Conservation (phyloP, 2,888 invertebrate species). For the Orthosia gothica region DNA sequence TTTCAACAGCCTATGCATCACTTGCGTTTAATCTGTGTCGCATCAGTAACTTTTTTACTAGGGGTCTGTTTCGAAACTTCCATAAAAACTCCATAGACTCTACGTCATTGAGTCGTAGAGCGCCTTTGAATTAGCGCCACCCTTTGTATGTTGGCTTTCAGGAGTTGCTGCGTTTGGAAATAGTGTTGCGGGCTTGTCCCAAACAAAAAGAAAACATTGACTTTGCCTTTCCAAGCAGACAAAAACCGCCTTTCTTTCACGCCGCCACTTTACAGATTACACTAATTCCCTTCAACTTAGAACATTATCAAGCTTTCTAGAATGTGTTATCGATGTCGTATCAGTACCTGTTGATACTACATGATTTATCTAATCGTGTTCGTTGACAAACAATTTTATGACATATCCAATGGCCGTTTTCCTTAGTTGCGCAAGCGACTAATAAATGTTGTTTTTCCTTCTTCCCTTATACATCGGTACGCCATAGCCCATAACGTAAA, state of each 20-base stretch:
- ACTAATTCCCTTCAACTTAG: slow-evolving; percentile 2
- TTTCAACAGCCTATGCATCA: too few relatives aligned
- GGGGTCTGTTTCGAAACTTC: too few relatives aligned
- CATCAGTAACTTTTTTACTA: too few relatives aligned
- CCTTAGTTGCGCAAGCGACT: slow-evolving; percentile 23
- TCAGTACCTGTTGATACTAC: slow-evolving; percentile 35
- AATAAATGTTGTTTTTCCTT: slow-evolving; percentile 8
- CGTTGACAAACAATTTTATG: slow-evolving; percentile 33
- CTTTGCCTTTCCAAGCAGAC: background rate
- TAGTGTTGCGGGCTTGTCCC: too few relatives aligned
- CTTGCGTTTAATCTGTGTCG: too few relatives aligned
- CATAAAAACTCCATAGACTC: too few relatives aligned
- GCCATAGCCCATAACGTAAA: background rate
- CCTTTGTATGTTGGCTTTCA: too few relatives aligned
- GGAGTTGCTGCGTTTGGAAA: too few relatives aligned
- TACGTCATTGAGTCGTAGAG: too few relatives aligned
- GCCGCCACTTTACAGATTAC: background rate
- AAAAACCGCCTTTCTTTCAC: background rate
- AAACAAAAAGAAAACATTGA: too few relatives aligned
- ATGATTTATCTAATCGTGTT: slow-evolving; percentile 46
- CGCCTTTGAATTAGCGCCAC: too few relatives aligned
- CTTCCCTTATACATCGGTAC: slow-evolving; percentile 6
- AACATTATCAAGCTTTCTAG: slow-evolving; percentile 41
- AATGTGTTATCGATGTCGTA: slow-evolving; percentile 45
- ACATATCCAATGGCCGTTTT: slow-evolving; percentile 28